Conservation (phyloP, 2,797 vertebrate genomes). For the Poeciliopsis turneri region DNA sequence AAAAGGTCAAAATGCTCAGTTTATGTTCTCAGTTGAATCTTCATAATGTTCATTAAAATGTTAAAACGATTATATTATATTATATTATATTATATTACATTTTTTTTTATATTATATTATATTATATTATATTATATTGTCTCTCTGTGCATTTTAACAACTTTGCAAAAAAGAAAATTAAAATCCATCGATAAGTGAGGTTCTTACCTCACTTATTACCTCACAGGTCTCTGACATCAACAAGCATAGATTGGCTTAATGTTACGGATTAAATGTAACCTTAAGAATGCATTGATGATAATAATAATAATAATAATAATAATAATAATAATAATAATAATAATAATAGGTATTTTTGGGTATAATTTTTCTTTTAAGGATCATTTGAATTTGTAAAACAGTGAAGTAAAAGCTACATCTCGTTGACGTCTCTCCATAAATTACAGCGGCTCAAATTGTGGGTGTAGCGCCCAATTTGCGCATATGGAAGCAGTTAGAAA, state of each 20-base stretch:
- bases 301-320: background rate
- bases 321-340: constrained; percentile 1
- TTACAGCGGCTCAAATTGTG: background rate
- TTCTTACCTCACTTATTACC: background rate
- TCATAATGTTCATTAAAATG: background rate
- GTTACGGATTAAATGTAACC: background rate
- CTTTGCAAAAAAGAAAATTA: background rate
- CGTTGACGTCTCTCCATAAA: constrained; percentile 35
- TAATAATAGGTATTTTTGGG: background rate
- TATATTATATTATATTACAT: constrained; percentile 1
- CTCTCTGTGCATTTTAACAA: no score
- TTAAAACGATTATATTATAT: constrained; percentile 12
- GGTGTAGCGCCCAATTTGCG: constrained; percentile 12
- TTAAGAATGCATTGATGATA: no score
- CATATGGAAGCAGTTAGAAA: constrained; percentile 65
- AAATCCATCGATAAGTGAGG: background rate
- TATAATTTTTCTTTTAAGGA: background rate
- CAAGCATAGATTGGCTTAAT: background rate
- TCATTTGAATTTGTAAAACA: background rate
- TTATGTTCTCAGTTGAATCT: background rate
- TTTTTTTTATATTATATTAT: background rate
- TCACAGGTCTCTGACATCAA: background rate
- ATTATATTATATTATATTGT: no score
- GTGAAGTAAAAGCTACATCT: constrained; percentile 3
- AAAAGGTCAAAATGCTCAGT: background rate